Percentiles rank a stretch among this genome's conserved stretches.
These are phyloP conservation scores for Ctena decussata DNA, from an alignment of 2,888 invertebrate species.

Conservation along the genomic window DNA sequence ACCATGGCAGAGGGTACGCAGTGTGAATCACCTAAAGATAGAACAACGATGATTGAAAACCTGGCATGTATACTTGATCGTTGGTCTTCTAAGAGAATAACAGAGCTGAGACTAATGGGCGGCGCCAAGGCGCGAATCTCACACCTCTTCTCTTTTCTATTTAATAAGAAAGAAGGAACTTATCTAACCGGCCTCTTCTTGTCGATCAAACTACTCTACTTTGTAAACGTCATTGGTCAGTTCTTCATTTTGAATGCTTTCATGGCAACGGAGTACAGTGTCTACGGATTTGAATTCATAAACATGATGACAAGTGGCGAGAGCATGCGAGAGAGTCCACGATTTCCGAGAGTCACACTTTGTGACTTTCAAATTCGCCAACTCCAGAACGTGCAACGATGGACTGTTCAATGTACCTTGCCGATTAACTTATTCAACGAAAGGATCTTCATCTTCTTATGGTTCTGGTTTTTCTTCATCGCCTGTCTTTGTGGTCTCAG, in stretches of 20 bases:
- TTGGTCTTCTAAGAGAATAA: no score
- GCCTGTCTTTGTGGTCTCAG: conserved; percentile 57
- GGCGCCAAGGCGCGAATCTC: conserved; percentile 2
- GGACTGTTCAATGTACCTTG: conserved; percentile 75
- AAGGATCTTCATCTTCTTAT: conserved; percentile 77
- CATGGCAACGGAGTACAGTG: conserved; percentile 72
- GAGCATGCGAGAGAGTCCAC: conserved; percentile 73
- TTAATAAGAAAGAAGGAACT: conserved; percentile 76
- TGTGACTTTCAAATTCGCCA: conserved; percentile 81
- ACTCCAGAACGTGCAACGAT: conserved; percentile 73
- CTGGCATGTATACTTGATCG: no score
- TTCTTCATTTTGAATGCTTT: conserved; percentile 80
- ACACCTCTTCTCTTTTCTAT: conserved; percentile 72
- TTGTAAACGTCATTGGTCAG: conserved; percentile 81
- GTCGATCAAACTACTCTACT: conserved; percentile 77
- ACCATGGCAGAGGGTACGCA: no score
- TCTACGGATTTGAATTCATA: conserved; percentile 78
- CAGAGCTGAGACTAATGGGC: no score
- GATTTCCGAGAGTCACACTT: conserved; percentile 81
- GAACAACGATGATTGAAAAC: no score
- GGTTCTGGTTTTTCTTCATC: conserved; percentile 78
- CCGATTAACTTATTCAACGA: conserved; percentile 79
- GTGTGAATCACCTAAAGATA: no score
- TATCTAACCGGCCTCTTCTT: conserved; percentile 80
- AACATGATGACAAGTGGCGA: conserved; percentile 64